Conservation (phyloP, 2,113 vertebrate genomes). For the Cavia aperea region DNA sequence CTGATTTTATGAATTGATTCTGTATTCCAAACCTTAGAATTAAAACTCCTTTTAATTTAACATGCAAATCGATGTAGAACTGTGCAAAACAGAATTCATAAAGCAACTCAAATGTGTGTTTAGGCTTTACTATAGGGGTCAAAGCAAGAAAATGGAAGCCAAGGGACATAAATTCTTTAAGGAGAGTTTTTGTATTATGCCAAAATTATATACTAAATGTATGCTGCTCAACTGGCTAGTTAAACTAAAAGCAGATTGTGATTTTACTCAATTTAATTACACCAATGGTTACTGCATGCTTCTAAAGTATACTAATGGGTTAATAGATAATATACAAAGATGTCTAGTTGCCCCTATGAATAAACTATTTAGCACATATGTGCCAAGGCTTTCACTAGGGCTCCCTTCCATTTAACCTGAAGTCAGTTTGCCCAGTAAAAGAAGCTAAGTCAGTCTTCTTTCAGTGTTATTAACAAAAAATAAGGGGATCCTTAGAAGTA, state of each 20-base stretch:
- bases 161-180: slow-evolving; percentile 48
- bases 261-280: slow-evolving; percentile 30
- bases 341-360: slow-evolving; percentile 24
- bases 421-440: slow-evolving; percentile 22
- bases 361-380: slow-evolving; percentile 13
- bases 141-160: slow-evolving; percentile 24
- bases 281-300: slow-evolving; percentile 37
- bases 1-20: slow-evolving; percentile 60
- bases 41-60: slow-evolving; percentile 53
- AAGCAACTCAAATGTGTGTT: slow-evolving; percentile 50
- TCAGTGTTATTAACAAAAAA: slow-evolving; percentile 34
- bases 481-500: not conserved
- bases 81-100: slow-evolving; percentile 57
- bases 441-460: slow-evolving; percentile 34
- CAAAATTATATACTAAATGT: slow-evolving; percentile 11
- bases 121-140: slow-evolving; percentile 44
- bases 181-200: slow-evolving; percentile 20
- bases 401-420: slow-evolving; percentile 24
- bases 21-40: slow-evolving; percentile 61
- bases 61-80: slow-evolving; percentile 65
- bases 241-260: slow-evolving; percentile 10
- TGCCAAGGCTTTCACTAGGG: slow-evolving; percentile 26
- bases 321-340: slow-evolving; percentile 37
- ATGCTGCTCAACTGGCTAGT: not conserved
- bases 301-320: slow-evolving; percentile 35